Evolutionary conservation across 2,113 vertebrate species (phyloP).

Genomic region (Notarius lentiginosus): DNA sequence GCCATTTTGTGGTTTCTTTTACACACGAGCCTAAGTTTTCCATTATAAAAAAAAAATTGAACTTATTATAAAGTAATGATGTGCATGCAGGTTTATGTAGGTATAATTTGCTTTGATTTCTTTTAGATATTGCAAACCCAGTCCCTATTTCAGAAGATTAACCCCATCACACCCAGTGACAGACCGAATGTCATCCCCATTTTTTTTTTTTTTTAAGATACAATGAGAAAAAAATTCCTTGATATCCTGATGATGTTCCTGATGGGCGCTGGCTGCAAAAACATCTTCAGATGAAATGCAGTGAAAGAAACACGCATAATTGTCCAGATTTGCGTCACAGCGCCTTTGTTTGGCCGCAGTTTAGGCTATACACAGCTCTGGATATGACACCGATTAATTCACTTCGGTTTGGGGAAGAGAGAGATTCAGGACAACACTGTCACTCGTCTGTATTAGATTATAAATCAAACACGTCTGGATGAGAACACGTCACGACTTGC

Average conservation of each 20-base stretch:
- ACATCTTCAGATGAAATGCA: background rate
- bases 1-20: constrained; percentile 57
- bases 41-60: background rate
- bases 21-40: background rate
- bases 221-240: background rate
- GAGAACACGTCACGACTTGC: constrained; percentile 32
- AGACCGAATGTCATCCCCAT: background rate
- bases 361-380: background rate
- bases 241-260: background rate
- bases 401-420: background rate
- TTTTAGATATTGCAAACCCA: background rate
- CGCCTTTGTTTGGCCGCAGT: constrained; percentile 42
- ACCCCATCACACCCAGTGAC: background rate
- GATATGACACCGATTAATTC: background rate
- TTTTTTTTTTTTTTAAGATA: background rate
- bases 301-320: constrained; percentile 6
- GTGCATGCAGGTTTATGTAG: background rate
- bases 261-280: background rate
- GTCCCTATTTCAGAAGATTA: background rate
- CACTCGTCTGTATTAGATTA: background rate
- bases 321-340: constrained; percentile 8
- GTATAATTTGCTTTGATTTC: background rate
- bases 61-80: background rate
- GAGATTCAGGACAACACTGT: too few species aligned
- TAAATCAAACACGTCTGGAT: background rate